Evolutionary conservation across 1,140 invertebrate species (phyloP).

Genomic region (Goniozus legneri): DNA sequence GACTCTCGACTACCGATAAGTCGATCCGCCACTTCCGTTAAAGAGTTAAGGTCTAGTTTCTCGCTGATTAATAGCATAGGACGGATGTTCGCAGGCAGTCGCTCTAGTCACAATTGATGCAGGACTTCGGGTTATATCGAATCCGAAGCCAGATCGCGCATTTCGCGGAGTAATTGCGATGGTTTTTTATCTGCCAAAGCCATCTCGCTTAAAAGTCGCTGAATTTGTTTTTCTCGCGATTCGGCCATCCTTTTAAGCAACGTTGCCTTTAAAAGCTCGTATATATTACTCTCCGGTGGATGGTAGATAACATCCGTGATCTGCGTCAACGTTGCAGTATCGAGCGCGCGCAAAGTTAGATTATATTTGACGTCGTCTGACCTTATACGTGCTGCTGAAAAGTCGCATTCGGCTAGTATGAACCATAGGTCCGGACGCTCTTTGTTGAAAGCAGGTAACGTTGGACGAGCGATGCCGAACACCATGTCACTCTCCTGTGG

Average conservation of each 20-base stretch:
- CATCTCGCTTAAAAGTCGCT: not conserved
- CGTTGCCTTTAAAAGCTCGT: not conserved
- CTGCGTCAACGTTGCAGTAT: conserved; percentile 4
- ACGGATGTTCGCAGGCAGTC: not conserved
- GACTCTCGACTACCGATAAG: too few relatives aligned
- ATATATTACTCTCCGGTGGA: not conserved
- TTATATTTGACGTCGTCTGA: conserved; percentile 6
- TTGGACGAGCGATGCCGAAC: too few relatives aligned
- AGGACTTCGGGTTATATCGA: not conserved
- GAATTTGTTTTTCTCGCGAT: not conserved
- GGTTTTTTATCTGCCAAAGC: conserved; percentile 1
- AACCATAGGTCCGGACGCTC: conserved; percentile 10
- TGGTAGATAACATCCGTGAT: conserved; percentile 1
- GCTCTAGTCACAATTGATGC: too few relatives aligned
- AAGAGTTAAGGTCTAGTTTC: too few relatives aligned
- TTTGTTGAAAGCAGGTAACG: conserved; percentile 7
- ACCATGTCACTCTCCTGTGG: too few relatives aligned
- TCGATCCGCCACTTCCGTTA: too few relatives aligned
- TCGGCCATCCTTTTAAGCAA: not conserved
- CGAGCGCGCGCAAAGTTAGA: conserved; percentile 9
- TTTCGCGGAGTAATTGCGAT: not conserved
- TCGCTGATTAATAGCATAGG: not conserved
- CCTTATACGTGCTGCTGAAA: not conserved
- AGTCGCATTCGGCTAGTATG: conserved; percentile 8
- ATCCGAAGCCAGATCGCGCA: not conserved